phyloP scores from a whole-genome alignment of 2,113 vertebrate genomes.

The Tachycineta bicolor region DNA sequence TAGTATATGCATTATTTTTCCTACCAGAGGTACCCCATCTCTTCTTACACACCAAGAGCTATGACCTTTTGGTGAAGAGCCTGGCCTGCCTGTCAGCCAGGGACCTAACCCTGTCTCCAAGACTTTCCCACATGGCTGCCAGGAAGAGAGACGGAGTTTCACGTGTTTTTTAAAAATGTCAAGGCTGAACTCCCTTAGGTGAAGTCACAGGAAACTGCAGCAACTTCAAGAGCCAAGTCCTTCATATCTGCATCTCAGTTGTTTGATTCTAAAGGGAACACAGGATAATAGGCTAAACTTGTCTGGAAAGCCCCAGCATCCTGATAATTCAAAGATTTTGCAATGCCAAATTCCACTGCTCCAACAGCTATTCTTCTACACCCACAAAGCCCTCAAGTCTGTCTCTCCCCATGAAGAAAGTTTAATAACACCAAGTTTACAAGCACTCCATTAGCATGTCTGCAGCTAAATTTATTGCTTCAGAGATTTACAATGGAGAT shows the following conservation, averaged over 20 bases:
- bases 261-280: background rate
- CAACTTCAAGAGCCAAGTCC: background rate
- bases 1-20: background rate
- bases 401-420: slow-evolving; percentile 38
- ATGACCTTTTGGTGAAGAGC: background rate
- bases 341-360: slow-evolving; percentile 20
- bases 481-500: background rate
- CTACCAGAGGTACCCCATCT: background rate
- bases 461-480: slow-evolving; percentile 12
- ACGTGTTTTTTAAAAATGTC: background rate
- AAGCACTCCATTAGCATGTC: background rate
- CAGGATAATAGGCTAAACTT: background rate
- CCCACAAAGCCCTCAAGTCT: slow-evolving; percentile 25
- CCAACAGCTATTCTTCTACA: slow-evolving; percentile 46
- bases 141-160: background rate
- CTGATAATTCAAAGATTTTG: background rate
- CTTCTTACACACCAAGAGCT: background rate
- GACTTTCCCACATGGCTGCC: background rate
- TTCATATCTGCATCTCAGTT: background rate
- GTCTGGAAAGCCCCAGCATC: background rate
- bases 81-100: background rate
- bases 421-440: background rate
- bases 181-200: background rate
- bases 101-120: background rate
- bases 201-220: slow-evolving; percentile 20